Conservation (phyloP, 1,140 invertebrate genomes). For the Monomorium pharaonis region DNA sequence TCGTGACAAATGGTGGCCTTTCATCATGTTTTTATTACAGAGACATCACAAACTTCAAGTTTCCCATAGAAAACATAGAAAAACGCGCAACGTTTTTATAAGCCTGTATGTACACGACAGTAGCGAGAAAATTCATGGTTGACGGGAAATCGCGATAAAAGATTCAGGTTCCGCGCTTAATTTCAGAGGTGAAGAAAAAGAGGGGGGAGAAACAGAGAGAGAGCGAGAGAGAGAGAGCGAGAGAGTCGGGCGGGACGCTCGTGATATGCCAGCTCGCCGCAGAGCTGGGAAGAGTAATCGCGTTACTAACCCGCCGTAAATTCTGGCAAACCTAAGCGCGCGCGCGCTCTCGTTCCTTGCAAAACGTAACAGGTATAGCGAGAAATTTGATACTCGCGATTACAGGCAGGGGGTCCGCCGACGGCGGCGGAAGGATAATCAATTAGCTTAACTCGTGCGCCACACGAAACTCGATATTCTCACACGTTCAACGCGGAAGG, state of each 20-base stretch:
- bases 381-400: conserved; percentile 54
- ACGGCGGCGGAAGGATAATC: conserved; percentile 44
- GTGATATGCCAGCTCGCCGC: conserved; percentile 36
- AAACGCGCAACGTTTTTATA: neutral
- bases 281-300: conserved; percentile 44
- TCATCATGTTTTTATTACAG: neutral
- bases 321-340: conserved; percentile 10
- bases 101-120: neutral
- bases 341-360: conserved; percentile 5
- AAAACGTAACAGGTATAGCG: conserved; percentile 43
- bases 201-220: neutral
- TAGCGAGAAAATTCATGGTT: conserved; percentile 33
- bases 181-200: neutral
- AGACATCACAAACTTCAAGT: neutral
- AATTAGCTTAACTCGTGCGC: conserved; percentile 46
- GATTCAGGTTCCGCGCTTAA: conserved; percentile 14
- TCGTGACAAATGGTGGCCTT: neutral
- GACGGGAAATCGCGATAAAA: conserved; percentile 27
- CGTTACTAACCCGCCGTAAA: conserved; percentile 38
- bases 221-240: neutral
- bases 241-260: neutral
- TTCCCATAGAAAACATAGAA: neutral
- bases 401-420: conserved; percentile 26
- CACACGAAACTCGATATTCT: conserved; percentile 36
- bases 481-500: conserved; percentile 6